Base-by-base conservation (phyloP, 1,140 invertebrate species). In the Bemisia tabaci region DNA sequence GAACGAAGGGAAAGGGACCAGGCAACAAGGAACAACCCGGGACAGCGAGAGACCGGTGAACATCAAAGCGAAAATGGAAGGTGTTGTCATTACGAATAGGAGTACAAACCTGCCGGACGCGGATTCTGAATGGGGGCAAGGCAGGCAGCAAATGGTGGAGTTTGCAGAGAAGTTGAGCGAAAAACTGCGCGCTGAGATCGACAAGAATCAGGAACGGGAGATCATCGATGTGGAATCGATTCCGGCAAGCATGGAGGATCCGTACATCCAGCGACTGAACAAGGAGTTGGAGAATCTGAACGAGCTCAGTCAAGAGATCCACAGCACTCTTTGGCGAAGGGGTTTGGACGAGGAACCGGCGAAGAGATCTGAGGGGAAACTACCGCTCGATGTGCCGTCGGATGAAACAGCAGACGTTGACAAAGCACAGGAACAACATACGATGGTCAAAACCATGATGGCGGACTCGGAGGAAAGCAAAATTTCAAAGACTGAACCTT, bases 131-230 rank as follows among this genome's bases (percentile, higher is more conserved):
- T 48, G 33, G 33, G 82, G 86, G 73, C 84, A 87, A 68, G 83
- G 83, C 64, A 78, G 81, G 66, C 82, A 83, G 70, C 85, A 90
- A 74, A 77, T 90, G 59, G 85, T 85, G 1, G 87, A 89, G 70
- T 90, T 90, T 70, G 88, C 87, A 0, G 88, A 91, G 72, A 87
- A 89, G 73, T 74, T 88, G 2, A 83, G 82, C 67, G 87, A 87
- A 72, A 88, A 88, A 72, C 76, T 91, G 27, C 79, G 89, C 60
- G 82, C 85, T 65, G 87, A 90, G 77, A 85, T 90, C 61, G 87
- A 90, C 72, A 84, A 87, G 74, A 89, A 83, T 64, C 76, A 76
- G 60, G 73, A 77, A 65, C 74, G 75, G 21, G 62, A 68, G 22
- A 60, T 68, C 33, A 59, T 70, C 24, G 70, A 68, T 25, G 65